Evolutionary conservation across 2,113 vertebrate genomes (phyloP).

Genomic region (Cephalopholis sonnerati): DNA sequence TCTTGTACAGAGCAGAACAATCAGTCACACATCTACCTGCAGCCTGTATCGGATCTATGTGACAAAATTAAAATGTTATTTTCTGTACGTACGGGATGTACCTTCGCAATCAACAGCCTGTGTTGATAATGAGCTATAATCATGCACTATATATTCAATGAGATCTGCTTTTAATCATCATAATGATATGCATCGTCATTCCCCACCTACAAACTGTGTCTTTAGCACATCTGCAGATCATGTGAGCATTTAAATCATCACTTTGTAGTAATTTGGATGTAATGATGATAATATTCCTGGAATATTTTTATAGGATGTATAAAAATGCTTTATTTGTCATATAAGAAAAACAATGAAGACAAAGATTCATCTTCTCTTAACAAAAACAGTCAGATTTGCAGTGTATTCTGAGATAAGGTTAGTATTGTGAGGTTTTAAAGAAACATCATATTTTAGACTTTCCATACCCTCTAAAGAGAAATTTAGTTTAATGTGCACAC

Average conservation of each 20-base stretch:
- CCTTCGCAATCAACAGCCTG: slow-evolving; percentile 52
- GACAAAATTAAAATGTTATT: slow-evolving; percentile 9
- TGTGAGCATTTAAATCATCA: slow-evolving; percentile 45
- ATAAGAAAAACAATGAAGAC: background rate
- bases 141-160: slow-evolving; percentile 9
- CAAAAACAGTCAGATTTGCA: background rate
- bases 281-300: background rate
- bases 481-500: too few relatives aligned
- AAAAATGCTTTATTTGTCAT: background rate
- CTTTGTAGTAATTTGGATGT: background rate
- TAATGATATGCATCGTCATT: slow-evolving; percentile 50
- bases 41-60: background rate
- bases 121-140: slow-evolving; percentile 49
- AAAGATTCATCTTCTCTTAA: background rate
- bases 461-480: background rate
- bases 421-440: background rate
- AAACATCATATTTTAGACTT: background rate
- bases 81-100: slow-evolving; percentile 57
- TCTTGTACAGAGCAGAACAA: background rate
- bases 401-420: background rate
- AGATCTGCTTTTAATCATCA: slow-evolving; percentile 36
- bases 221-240: slow-evolving; percentile 57
- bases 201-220: slow-evolving; percentile 27
- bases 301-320: background rate
- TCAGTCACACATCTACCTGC: background rate